phyloP scores from a whole-genome alignment of 1,140 invertebrate species.

The Eumaeus atala region DNA sequence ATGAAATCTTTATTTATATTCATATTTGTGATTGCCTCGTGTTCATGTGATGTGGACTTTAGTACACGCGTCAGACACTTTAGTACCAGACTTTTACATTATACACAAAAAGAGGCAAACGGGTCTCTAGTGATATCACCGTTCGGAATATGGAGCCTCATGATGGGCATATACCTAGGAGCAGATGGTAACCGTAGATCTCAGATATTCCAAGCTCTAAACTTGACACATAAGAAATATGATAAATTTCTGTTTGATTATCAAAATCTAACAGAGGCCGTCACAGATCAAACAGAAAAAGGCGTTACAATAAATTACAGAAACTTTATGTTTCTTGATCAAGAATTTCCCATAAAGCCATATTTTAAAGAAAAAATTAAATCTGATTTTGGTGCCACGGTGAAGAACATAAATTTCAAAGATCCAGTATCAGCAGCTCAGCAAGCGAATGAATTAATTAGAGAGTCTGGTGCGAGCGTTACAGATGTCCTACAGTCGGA shows the following conservation, averaged over 20 bases:
- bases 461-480: constrained; percentile 30
- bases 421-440: constrained; percentile 30
- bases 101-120: constrained; percentile 39
- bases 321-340: constrained; percentile 44
- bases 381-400: not conserved
- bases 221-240: constrained; percentile 34
- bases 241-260: constrained; percentile 19
- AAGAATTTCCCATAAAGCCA: constrained; percentile 30
- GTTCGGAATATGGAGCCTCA: constrained; percentile 58
- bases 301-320: constrained; percentile 32
- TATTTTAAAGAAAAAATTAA: constrained; percentile 25
- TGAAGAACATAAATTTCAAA: constrained; percentile 33
- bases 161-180: constrained; percentile 47
- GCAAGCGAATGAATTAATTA: constrained; percentile 37
- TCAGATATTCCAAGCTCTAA: constrained; percentile 34
- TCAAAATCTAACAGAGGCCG: constrained; percentile 28
- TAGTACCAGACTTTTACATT: constrained; percentile 52
- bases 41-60: constrained; percentile 42
- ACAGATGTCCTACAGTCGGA: constrained; percentile 41
- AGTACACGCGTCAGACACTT: constrained; percentile 56
- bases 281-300: constrained; percentile 25
- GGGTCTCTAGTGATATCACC: constrained; percentile 61
- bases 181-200: constrained; percentile 31
- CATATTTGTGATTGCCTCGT: constrained; percentile 27
- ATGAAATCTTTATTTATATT: constrained; percentile 32